Conservation (phyloP, 2,113 vertebrate genomes). For the Phylloscopus trochilus region DNA sequence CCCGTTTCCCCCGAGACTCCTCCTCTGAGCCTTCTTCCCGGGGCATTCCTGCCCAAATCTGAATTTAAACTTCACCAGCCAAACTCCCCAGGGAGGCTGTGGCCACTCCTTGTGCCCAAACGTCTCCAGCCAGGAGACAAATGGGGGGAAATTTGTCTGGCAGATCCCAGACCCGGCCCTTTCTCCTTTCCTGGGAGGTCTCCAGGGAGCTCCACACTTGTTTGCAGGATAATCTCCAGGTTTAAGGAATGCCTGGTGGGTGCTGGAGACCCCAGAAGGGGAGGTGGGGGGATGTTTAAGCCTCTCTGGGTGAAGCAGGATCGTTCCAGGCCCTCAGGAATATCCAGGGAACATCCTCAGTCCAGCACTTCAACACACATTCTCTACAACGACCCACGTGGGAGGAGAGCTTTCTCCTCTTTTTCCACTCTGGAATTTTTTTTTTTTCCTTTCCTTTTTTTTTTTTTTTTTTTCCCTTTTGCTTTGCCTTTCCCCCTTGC, state of each 20-base stretch:
- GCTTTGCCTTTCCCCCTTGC: neutral
- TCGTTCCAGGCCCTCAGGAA: neutral
- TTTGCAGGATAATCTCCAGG: neutral
- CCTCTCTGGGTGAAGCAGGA: neutral
- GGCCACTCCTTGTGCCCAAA: neutral
- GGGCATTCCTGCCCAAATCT: neutral
- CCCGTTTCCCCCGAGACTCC: neutral
- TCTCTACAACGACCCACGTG: neutral
- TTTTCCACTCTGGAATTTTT: neutral
- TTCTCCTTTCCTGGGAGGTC: neutral
- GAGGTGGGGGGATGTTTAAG: neutral
- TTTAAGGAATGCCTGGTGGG: neutral
- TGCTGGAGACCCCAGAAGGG: neutral
- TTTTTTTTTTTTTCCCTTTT: neutral
- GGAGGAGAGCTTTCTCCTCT: neutral
- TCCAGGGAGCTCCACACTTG: neutral
- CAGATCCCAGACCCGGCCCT: neutral
- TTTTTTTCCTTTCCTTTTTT: neutral
- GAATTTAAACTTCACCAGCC: neutral
- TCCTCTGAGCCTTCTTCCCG: neutral
- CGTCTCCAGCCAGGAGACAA: neutral
- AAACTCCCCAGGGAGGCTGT: accelerated
- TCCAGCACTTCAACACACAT: neutral
- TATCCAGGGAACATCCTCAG: neutral
- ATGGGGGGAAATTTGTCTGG: no score